Evolutionary conservation across 2,797 vertebrate genomes (phyloP).

Genomic region (Spea hammondii): DNA sequence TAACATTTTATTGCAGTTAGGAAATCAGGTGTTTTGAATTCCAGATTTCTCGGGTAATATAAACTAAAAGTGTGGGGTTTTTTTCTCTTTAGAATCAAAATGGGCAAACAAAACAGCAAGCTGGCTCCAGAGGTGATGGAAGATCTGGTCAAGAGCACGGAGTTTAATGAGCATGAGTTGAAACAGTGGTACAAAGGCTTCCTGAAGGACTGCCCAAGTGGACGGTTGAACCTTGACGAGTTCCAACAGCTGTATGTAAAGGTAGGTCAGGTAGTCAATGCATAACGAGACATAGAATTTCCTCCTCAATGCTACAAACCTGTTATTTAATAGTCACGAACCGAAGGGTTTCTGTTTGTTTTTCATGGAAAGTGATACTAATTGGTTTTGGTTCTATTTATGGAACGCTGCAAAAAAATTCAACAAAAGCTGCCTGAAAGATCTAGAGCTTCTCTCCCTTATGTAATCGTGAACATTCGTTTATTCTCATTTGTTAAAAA

Average conservation of each 20-base stretch:
- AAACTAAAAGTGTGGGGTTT: background rate
- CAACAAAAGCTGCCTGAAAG: too few species aligned
- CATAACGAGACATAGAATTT: too few species aligned
- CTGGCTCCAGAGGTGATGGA: constrained; percentile 99
- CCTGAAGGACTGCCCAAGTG: constrained; percentile 96
- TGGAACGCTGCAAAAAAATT: too few species aligned
- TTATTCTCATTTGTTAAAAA: too few species aligned
- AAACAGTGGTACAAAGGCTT: constrained; percentile 99
- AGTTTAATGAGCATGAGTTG: constrained; percentile 98
- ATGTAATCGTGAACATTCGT: too few species aligned
- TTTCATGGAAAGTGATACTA: too few species aligned
- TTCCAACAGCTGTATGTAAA: constrained; percentile 99
- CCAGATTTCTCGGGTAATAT: too few species aligned
- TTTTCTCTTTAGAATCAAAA: constrained; percentile 75
- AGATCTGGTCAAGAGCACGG: constrained; percentile 98
- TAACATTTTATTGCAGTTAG: too few species aligned
- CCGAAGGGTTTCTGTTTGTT: background rate
- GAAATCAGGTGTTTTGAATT: too few species aligned
- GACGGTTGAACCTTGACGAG: constrained; percentile 95
- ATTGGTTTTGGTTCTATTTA: too few species aligned
- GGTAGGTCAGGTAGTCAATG: constrained; percentile 66
- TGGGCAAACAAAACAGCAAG: constrained; percentile 99
- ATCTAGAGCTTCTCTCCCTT: too few species aligned
- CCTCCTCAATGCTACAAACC: background rate
- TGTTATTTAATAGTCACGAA: background rate